phyloP scores from a whole-genome alignment of 2,888 invertebrate species.

The Eristalinus aeneus region DNA sequence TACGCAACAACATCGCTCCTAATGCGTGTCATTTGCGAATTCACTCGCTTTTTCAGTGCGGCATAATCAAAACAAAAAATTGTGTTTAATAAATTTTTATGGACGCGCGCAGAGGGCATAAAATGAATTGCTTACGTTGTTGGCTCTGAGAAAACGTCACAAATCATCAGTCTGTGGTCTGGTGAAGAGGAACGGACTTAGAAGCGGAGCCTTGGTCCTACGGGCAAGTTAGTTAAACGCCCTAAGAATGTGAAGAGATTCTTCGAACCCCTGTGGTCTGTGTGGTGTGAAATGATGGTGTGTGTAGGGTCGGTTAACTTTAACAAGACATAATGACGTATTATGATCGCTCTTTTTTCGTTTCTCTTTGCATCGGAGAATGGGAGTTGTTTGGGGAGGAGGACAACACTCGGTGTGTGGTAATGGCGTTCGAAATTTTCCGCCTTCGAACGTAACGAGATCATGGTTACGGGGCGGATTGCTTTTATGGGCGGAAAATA shows the following conservation, averaged over 20 bases:
- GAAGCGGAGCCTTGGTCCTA: not conserved
- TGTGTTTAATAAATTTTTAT: slow-evolving; percentile 16
- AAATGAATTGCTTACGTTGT: not conserved
- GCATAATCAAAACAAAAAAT: not conserved
- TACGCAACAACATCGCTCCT: not conserved
- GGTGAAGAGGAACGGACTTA: not conserved
- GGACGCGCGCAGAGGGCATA: not conserved
- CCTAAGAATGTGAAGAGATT: not conserved
- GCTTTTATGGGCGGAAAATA: not conserved
- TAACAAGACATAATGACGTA: slow-evolving; percentile 56
- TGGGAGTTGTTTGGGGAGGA: slow-evolving; percentile 29
- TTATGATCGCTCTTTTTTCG: slow-evolving; percentile 6
- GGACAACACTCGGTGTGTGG: slow-evolving; percentile 13
- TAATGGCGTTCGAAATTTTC: slow-evolving; percentile 43
- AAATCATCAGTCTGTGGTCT: slow-evolving; percentile 7
- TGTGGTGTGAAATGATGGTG: not conserved
- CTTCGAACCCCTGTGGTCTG: not conserved
- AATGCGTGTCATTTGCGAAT: slow-evolving; percentile 20
- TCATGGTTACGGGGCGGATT: not conserved
- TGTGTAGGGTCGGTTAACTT: slow-evolving; percentile 13
- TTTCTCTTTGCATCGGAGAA: not conserved
- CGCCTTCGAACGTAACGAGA: not conserved
- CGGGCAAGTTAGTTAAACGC: not conserved
- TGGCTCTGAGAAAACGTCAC: not conserved
- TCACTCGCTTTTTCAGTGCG: not conserved